Conservation (phyloP, 2,797 vertebrate genomes). For the Sparidentex hasta region DNA sequence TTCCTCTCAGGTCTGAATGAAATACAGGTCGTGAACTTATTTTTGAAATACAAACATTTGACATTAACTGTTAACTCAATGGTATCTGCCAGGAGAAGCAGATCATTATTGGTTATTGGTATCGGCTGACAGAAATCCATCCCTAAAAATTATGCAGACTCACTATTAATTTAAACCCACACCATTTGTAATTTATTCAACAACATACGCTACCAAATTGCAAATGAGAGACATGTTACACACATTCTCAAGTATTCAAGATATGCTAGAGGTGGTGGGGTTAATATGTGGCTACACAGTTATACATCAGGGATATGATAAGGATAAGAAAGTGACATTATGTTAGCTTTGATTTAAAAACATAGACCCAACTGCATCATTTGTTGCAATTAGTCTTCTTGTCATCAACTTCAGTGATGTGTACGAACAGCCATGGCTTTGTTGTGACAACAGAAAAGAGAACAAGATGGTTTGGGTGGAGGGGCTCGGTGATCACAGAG, state of each 20-base stretch:
- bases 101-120: no score
- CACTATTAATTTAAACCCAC: not conserved
- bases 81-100: no score
- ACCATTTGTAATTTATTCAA: not conserved
- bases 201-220: not conserved
- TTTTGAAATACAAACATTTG: no score
- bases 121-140: no score
- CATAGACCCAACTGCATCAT: constrained; percentile 45
- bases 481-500: constrained; percentile 1
- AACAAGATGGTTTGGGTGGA: not conserved
- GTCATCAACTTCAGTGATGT: constrained; percentile 61
- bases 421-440: constrained; percentile 59
- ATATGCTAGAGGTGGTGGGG: not conserved
- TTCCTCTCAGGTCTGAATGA: no score
- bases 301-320: constrained; percentile 16
- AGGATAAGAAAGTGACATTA: constrained; percentile 22
- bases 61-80: no score
- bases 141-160: not conserved
- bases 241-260: not conserved
- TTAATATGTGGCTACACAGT: not conserved
- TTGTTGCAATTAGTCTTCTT: constrained; percentile 70
- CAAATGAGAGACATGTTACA: not conserved
- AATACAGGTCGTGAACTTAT: no score
- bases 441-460: constrained; percentile 66
- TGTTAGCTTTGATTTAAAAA: constrained; percentile 35